phyloP scores from a whole-genome alignment of 35 echinoderm and acorn worm genomes.

The Ophioderma brevispina region DNA sequence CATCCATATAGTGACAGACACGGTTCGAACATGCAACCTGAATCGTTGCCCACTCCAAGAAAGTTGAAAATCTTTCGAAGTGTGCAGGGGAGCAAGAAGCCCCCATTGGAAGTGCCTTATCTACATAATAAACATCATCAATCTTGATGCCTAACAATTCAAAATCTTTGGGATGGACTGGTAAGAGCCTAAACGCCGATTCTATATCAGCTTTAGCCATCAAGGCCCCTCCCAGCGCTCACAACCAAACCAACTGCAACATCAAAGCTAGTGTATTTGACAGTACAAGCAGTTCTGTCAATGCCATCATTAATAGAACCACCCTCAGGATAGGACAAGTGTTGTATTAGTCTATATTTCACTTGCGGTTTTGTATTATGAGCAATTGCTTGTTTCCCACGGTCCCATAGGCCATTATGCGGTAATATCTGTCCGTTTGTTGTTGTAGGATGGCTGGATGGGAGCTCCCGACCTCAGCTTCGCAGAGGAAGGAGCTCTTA shows the following conservation, averaged over 20 bases:
- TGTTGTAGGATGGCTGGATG: no score
- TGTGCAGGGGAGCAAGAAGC: not conserved
- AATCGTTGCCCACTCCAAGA: not conserved
- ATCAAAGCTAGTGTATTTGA: slow-evolving; percentile 31
- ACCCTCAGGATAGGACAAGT: slow-evolving; percentile 23
- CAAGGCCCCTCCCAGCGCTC: not conserved
- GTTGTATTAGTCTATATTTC: slow-evolving; percentile 35
- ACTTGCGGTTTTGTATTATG: no score
- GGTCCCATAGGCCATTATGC: no score
- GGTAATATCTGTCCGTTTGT: no score
- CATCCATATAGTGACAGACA: slow-evolving; percentile 36
- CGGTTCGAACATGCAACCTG: not conserved
- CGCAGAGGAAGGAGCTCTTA: no score
- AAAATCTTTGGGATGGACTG: slow-evolving; percentile 44
- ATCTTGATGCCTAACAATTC: slow-evolving; percentile 26
- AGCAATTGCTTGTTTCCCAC: no score
- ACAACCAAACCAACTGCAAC: not conserved
- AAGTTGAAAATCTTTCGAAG: slow-evolving; percentile 44
- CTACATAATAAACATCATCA: slow-evolving; percentile 17
- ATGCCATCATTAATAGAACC: slow-evolving; percentile 35
- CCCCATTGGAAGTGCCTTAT: slow-evolving; percentile 25
- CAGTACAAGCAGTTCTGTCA: not conserved
- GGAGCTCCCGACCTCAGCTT: no score
- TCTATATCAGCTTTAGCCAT: slow-evolving; percentile 56
- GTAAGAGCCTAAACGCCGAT: slow-evolving; percentile 36